Percentiles rank a stretch among this genome's conserved stretches.
These are phyloP conservation scores for Poliocrania exsul DNA, from an alignment of 2,797 vertebrate species.

Conservation along the genomic window DNA sequence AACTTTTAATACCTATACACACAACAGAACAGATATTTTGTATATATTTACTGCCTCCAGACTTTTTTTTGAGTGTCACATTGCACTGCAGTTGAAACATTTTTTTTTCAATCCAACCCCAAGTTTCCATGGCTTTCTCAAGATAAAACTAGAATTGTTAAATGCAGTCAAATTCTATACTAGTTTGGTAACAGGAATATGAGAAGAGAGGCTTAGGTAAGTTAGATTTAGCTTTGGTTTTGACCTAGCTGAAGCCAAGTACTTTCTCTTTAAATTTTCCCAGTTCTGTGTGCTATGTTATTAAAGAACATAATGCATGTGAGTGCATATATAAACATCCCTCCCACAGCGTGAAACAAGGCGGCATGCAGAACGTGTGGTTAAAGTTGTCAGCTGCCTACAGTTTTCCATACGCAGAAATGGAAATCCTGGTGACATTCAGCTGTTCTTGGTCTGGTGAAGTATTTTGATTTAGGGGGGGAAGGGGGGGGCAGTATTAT, in stretches of 20 bases:
- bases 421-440: background rate
- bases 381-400: slow-evolving; percentile 25
- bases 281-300: slow-evolving; percentile 3
- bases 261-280: slow-evolving; percentile 34
- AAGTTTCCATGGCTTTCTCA: background rate
- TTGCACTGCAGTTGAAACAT: slow-evolving; percentile 4
- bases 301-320: slow-evolving; percentile 17
- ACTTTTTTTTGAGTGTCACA: background rate
- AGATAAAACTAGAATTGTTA: slow-evolving; percentile 31
- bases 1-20: background rate
- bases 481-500: background rate
- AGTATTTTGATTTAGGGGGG: background rate
- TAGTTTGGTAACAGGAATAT: slow-evolving; percentile 37
- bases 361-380: background rate
- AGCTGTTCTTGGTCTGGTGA: background rate
- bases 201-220: slow-evolving; percentile 32
- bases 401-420: background rate
- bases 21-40: background rate
- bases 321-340: slow-evolving; percentile 60
- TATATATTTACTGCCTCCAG: background rate
- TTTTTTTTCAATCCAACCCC: background rate
- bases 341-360: background rate
- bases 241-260: background rate
- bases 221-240: slow-evolving; percentile 35
- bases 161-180: slow-evolving; percentile 12